Percentiles rank a stretch among this genome's conserved stretches.
Evolutionary conservation across 2,797 vertebrate genomes (phyloP).

Genomic region (Alcedo quadribrachys): DNA sequence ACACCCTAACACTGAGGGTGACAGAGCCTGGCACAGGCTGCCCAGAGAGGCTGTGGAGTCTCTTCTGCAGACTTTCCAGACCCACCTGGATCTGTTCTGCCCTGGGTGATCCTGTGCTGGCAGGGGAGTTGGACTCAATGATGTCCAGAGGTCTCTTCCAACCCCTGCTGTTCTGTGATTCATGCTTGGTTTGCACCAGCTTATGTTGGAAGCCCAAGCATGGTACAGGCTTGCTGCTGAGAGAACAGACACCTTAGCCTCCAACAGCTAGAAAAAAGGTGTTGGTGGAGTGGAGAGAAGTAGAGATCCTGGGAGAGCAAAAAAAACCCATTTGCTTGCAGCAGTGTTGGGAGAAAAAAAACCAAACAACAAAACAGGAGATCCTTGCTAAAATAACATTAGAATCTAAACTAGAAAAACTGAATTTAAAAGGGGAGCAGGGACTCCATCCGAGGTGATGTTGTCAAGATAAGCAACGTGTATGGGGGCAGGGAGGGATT

Average conservation of each 20-base stretch:
- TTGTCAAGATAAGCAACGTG: not conserved
- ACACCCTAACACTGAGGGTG: no score
- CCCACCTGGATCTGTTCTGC: no score
- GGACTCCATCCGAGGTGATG: fast-evolving
- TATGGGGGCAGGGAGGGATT: not conserved
- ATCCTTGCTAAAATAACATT: not conserved
- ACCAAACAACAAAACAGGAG: not conserved
- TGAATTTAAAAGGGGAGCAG: not conserved
- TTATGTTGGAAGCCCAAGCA: not conserved
- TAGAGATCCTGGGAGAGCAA: not conserved
- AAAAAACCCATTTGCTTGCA: not conserved
- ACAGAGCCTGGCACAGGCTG: no score
- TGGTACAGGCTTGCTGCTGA: not conserved
- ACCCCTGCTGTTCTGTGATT: no score
- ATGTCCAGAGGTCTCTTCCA: no score
- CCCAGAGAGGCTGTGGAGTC: no score
- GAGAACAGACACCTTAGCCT: not conserved
- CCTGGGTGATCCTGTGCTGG: no score
- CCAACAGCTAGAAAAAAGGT: not conserved
- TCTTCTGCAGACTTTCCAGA: no score
- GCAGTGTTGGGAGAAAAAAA: not conserved
- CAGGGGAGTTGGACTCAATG: no score
- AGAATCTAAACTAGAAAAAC: not conserved
- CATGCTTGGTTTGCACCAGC: not conserved
- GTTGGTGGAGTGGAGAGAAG: not conserved